Evolutionary conservation across 2,797 vertebrate genomes (phyloP).

Genomic region (Meriones psammophilus): DNA sequence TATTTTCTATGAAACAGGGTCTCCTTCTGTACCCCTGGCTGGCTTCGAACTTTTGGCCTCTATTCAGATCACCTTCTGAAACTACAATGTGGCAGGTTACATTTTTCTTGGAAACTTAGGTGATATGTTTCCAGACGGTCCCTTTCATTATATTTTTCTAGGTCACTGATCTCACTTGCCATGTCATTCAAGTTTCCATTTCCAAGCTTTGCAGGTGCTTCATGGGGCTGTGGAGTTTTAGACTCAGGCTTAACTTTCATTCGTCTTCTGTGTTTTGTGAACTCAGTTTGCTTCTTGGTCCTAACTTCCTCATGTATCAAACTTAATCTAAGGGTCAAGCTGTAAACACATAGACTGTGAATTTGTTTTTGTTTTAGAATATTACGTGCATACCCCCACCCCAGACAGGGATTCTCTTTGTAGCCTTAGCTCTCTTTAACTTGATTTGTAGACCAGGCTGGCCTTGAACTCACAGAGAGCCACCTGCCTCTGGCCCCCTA

Average conservation of each 20-base stretch:
- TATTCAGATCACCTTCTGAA: not conserved
- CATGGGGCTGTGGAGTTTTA: not conserved
- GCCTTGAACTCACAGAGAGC: too few relatives aligned
- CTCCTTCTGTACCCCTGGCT: not conserved
- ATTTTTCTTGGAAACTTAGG: constrained; percentile 34
- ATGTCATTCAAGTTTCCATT: not conserved
- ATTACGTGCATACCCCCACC: not conserved
- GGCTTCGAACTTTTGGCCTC: not conserved
- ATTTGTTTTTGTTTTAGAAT: not conserved
- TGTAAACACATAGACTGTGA: constrained; percentile 4
- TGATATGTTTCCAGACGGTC: not conserved
- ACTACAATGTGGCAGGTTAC: not conserved
- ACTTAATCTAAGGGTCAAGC: not conserved
- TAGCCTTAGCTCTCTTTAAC: too few relatives aligned
- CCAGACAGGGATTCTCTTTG: not conserved
- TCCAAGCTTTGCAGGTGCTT: not conserved
- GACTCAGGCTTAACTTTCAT: not conserved
- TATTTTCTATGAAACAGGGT: not conserved
- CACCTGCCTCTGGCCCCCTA: too few relatives aligned
- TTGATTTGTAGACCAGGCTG: too few relatives aligned
- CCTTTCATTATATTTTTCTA: not conserved
- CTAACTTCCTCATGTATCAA: not conserved
- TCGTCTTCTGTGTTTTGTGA: not conserved
- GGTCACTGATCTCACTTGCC: not conserved
- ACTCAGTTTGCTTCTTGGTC: not conserved